A percentile compares a stretch with the other conserved stretches of the same genome.
These are phyloP conservation scores for Thalassaphorura encarpata DNA, from an alignment of 1,140 invertebrate species.

Conservation along the genomic window DNA sequence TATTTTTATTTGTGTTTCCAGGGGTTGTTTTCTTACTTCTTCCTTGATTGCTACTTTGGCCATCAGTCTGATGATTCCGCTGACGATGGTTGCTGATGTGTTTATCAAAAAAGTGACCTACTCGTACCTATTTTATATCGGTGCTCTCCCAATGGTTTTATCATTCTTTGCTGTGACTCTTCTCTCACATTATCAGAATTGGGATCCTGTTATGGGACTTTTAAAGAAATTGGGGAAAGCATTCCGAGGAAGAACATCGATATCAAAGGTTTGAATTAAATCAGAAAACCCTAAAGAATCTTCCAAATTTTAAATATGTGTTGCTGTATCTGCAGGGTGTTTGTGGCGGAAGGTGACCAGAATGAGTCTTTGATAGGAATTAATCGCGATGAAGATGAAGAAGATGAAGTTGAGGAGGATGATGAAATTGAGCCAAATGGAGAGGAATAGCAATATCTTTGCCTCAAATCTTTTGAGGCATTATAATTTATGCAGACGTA, in stretches of 20 bases:
- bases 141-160: conserved; percentile 64
- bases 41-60: conserved; percentile 73
- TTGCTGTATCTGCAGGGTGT: conserved; percentile 12
- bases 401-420: conserved; percentile 12
- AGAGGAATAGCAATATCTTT: no score
- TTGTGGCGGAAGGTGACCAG: conserved; percentile 20
- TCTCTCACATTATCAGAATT: conserved; percentile 70
- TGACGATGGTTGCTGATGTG: conserved; percentile 72
- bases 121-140: conserved; percentile 64
- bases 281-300: no score
- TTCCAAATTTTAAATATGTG: neutral
- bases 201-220: conserved; percentile 67
- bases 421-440: no score
- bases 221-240: no score
- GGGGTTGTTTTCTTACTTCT: conserved; percentile 82
- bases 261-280: no score
- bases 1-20: conserved; percentile 39
- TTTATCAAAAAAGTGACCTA: conserved; percentile 62
- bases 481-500: neutral
- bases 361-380: conserved; percentile 16
- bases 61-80: conserved; percentile 70
- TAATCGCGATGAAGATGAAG: conserved; percentile 4
- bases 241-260: no score
- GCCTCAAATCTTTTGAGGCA: neutral
- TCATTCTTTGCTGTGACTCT: conserved; percentile 64